Evolutionary conservation across 2,888 invertebrate genomes (phyloP).

Genomic region (Sericinus montela): DNA sequence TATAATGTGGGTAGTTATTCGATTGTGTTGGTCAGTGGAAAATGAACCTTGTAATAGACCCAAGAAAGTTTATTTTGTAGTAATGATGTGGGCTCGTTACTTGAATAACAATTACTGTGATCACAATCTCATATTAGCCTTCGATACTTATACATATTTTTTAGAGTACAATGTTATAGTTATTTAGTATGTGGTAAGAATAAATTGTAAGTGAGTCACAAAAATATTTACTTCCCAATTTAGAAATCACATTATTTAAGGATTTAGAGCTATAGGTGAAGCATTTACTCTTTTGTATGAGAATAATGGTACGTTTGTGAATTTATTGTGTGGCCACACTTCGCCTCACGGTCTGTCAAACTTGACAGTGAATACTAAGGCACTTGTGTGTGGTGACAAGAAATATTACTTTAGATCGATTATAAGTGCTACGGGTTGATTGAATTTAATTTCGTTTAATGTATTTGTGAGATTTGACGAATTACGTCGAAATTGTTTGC

Average conservation of each 20-base stretch:
- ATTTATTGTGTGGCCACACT: constrained; percentile 45
- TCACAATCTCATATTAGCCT: constrained; percentile 78
- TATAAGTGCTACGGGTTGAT: constrained; percentile 34
- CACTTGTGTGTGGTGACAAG: background rate
- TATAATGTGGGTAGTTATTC: constrained; percentile 52
- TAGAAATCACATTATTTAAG: constrained; percentile 71
- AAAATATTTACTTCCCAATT: constrained; percentile 76
- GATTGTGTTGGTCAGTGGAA: constrained; percentile 50
- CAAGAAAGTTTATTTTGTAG: constrained; percentile 65
- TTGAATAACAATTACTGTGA: constrained; percentile 77
- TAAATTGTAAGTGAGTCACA: constrained; percentile 73
- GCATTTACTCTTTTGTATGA: constrained; percentile 74
- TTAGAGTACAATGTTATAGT: constrained; percentile 80
- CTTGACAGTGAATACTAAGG: constrained; percentile 18
- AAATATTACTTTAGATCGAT: constrained; percentile 12
- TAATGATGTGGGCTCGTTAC: constrained; percentile 76
- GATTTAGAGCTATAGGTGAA: constrained; percentile 69
- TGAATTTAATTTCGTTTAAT: constrained; percentile 48
- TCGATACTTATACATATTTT: constrained; percentile 80
- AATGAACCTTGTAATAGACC: constrained; percentile 37
- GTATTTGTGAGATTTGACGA: constrained; percentile 61
- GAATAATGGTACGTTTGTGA: constrained; percentile 49
- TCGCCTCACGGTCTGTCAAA: constrained; percentile 18
- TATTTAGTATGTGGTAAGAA: constrained; percentile 73
- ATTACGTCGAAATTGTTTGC: constrained; percentile 63